Evolutionary conservation across 2,888 invertebrate genomes (phyloP).

Genomic region (Rhagophthalmus giganteus): DNA sequence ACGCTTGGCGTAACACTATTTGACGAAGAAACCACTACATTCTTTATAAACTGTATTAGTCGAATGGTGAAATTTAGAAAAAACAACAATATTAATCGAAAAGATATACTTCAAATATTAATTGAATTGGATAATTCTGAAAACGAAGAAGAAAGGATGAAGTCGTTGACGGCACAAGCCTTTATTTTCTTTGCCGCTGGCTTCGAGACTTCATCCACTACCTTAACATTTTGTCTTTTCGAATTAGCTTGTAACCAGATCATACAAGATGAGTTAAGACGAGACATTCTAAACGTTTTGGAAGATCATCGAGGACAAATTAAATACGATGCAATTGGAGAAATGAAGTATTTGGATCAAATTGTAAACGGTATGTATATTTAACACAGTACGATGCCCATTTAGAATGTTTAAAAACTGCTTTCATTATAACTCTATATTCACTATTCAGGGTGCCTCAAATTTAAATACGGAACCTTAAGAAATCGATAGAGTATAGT

Average conservation of each 20-base stretch:
- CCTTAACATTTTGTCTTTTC: constrained; percentile 45
- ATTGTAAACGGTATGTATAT: constrained; percentile 49
- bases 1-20: no score
- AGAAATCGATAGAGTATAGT: no score
- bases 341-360: constrained; percentile 57
- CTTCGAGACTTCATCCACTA: constrained; percentile 51
- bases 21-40: no score
- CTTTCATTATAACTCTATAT: no score
- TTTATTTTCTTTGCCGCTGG: constrained; percentile 47
- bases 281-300: constrained; percentile 52
- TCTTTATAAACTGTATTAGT: no score
- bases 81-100: no score
- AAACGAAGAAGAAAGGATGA: background rate
- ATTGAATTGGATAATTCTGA: constrained; percentile 36
- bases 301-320: constrained; percentile 50
- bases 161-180: constrained; percentile 34
- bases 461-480: no score
- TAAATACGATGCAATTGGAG: constrained; percentile 55
- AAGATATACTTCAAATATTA: no score
- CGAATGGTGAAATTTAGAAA: no score
- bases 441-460: no score
- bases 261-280: constrained; percentile 52
- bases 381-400: no score
- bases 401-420: no score
- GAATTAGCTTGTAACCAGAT: constrained; percentile 47